Conservation (phyloP, 2,797 vertebrate genomes). For the Xiphorhynchus erythropygius region DNA sequence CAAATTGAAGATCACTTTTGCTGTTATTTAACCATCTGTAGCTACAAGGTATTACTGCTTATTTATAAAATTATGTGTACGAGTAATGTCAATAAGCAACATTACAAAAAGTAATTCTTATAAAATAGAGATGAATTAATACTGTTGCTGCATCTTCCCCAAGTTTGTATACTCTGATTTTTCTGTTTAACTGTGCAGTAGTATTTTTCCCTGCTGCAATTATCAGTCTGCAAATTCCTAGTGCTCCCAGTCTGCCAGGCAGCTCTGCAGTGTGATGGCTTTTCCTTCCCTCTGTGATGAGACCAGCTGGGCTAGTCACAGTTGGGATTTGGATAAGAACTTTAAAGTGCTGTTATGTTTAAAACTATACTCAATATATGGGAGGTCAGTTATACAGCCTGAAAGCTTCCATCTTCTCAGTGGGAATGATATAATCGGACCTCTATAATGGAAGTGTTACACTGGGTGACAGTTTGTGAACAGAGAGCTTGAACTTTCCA, state of each 20-base stretch:
- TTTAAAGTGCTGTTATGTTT: background rate
- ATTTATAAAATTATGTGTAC: background rate
- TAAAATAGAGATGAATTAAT: background rate
- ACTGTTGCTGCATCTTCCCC: background rate
- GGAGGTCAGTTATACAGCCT: background rate
- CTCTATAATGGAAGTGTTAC: accelerated
- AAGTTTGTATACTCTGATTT: background rate
- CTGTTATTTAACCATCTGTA: background rate
- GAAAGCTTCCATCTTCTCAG: background rate
- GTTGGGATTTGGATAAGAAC: background rate
- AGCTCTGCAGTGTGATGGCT: accelerated
- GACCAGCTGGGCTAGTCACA: background rate
- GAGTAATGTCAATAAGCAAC: background rate
- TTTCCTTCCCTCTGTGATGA: background rate
- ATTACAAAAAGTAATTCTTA: background rate
- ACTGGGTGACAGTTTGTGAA: background rate
- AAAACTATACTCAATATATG: background rate
- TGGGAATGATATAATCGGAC: background rate
- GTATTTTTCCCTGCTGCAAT: background rate
- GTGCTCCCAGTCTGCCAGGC: background rate
- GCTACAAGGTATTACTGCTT: background rate
- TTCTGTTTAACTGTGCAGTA: background rate
- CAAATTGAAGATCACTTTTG: background rate
- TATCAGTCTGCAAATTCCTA: background rate
- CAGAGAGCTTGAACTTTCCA: background rate